phyloP scores from a whole-genome alignment of 1,140 invertebrate species.

The Paralvinella palmiformis region DNA sequence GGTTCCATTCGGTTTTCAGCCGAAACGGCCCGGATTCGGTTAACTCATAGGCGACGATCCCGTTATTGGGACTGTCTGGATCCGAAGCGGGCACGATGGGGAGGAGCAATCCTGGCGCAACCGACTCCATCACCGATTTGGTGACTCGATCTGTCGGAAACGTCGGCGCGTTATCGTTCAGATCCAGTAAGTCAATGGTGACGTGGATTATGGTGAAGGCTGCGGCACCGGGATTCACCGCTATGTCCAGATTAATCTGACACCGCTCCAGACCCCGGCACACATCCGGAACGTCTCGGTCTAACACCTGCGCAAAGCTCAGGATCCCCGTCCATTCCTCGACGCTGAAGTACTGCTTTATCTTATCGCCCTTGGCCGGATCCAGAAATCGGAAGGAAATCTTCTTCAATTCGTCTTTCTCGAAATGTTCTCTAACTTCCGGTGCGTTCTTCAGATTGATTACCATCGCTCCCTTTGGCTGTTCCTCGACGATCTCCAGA shows the following conservation, averaged over 20 bases:
- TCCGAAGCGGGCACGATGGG: conserved; percentile 1
- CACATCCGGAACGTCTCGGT: no score
- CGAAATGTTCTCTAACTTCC: no score
- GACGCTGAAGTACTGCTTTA: no score
- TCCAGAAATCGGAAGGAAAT: no score
- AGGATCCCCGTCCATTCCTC: no score
- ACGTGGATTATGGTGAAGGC: background rate
- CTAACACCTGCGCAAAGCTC: no score
- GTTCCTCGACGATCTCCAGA: no score
- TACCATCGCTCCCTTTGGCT: no score
- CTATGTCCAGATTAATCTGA: conserved; percentile 2
- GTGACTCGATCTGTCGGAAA: background rate
- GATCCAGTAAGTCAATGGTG: conserved; percentile 8
- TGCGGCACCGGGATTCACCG: conserved; percentile 3
- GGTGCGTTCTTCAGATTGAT: no score
- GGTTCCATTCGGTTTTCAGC: background rate
- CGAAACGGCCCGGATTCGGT: background rate
- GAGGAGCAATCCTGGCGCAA: conserved; percentile 1
- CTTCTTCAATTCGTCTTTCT: no score
- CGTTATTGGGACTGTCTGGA: conserved; percentile 9
- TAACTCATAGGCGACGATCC: background rate
- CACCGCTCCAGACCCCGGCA: background rate
- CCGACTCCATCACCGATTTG: conserved; percentile 3
- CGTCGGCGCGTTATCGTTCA: conserved; percentile 13
- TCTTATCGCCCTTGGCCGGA: no score